Base-by-base conservation (phyloP, 2,888 invertebrate species). In the Globia sparganii region DNA sequence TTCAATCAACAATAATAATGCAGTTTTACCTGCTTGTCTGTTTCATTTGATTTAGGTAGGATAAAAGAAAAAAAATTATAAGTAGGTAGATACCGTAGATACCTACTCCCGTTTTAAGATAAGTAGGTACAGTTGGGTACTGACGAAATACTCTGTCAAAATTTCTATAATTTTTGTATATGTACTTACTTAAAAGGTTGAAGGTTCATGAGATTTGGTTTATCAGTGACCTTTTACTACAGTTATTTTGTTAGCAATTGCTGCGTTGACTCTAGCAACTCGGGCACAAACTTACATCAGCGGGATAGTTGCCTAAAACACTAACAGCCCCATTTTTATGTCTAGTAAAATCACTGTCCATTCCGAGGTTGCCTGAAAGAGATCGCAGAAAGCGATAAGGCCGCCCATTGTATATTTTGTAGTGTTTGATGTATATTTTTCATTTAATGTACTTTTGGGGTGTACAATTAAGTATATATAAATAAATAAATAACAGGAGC, bases 201-300 rank as follows among this genome's bases (percentile, higher is more conserved):
- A 15, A 37, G 21, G 15, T 18, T 58, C n/a, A 8, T 37, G 69
- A 49, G 37, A 46, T 69, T 18, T 67, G 25, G 62, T 72, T 62
- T 73, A 61, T 84, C 18, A 70, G 37, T 58, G 34, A 73, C 73
- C 34, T 66, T 73, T 56, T n/a, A 31, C 43, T 66, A 72, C 13
- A 43, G 46, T 58, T 28, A 67, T 56, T 84, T 68, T 66, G n/a
- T 43, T 40, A 49, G 46, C 83, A 81, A 72, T 72, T 65, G 68
- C 37, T 69, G 13, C 56, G 9, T 69, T 40, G 34, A 21, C 28
- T 74, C 56, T 69, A 72, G 69, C 61, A 83, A 78, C 49, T 37
- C 3, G 8, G 5, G 13, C 8, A 40, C 9, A 31, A 37, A 43
- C n/a, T 81, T 67, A 34, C 79, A 64, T 79, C 70, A 67, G 53